Conservation (phyloP, 2,113 vertebrate species). For the Python bivittatus region DNA sequence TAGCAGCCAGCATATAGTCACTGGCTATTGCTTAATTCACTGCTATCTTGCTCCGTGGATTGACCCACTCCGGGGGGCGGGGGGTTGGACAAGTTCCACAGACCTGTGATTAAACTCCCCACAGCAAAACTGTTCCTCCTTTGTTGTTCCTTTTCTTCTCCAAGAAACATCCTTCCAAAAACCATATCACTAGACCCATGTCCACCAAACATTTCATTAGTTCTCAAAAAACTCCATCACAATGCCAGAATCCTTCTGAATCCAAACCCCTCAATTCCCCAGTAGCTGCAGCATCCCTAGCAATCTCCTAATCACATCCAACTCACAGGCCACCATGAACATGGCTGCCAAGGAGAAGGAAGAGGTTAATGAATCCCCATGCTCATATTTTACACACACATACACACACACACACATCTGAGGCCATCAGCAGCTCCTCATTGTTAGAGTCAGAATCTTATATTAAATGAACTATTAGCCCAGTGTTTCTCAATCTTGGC, state of each 20-base stretch:
- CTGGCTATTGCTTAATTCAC: background rate
- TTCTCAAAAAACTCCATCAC: background rate
- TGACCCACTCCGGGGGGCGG: background rate
- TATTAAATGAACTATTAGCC: no score
- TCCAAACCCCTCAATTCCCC: background rate
- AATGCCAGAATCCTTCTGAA: background rate
- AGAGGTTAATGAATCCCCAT: background rate
- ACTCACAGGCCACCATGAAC: background rate
- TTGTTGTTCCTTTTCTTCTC: background rate
- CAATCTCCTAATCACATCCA: background rate
- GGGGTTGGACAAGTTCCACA: background rate
- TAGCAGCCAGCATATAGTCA: background rate
- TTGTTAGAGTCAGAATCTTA: background rate
- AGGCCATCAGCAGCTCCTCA: background rate
- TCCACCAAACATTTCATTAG: background rate
- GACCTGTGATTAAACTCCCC: background rate
- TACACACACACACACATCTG: background rate
- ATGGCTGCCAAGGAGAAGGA: background rate
- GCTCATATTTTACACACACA: background rate
- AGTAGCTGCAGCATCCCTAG: background rate
- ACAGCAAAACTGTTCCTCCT: background rate
- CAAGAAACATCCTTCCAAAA: background rate
- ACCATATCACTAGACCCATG: background rate
- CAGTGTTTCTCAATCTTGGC: no score
- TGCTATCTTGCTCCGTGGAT: background rate